phyloP scores from a whole-genome alignment of 2,888 invertebrate genomes.

The Amitus sp. region DNA sequence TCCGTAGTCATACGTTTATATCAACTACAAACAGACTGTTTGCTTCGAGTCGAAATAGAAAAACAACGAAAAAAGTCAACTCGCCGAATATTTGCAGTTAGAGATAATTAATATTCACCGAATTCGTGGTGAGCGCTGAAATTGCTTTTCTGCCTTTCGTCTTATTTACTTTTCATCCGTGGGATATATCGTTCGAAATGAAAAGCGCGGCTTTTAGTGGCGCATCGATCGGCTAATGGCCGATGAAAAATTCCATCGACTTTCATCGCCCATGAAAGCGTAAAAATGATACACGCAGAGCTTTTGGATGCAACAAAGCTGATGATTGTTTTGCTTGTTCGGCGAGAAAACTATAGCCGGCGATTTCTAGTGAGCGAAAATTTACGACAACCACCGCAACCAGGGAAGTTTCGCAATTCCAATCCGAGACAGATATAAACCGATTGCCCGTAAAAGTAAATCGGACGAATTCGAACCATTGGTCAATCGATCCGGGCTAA shows the following conservation, averaged over 20 bases:
- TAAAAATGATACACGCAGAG: too few species aligned
- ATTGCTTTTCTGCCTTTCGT: slow-evolving; percentile 25
- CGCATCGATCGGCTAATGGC: slow-evolving; percentile 13
- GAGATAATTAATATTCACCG: slow-evolving; percentile 32
- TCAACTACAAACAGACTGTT: slow-evolving; percentile 40
- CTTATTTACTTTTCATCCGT: slow-evolving; percentile 23
- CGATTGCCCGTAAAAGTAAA: slow-evolving; percentile 3
- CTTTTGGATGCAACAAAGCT: too few species aligned
- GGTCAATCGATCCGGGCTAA: slow-evolving; percentile 3
- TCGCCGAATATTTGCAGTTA: slow-evolving; percentile 31
- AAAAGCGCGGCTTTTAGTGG: slow-evolving; percentile 16
- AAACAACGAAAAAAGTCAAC: slow-evolving; percentile 21
- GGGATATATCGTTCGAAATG: slow-evolving; percentile 7
- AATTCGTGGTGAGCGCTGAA: slow-evolving; percentile 27
- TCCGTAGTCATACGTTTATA: slow-evolving; percentile 42
- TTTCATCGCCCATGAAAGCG: background rate
- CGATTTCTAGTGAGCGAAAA: too few species aligned
- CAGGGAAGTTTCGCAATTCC: too few species aligned
- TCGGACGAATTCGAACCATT: slow-evolving; percentile 1
- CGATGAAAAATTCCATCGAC: slow-evolving; percentile 16
- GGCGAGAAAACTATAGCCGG: too few species aligned
- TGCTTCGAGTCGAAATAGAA: slow-evolving; percentile 25
- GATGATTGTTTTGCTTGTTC: too few species aligned
- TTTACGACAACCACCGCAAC: too few species aligned
- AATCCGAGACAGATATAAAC: background rate